Evolutionary conservation across 2,113 vertebrate species (phyloP).

Genomic region (Pteropus alecto): DNA sequence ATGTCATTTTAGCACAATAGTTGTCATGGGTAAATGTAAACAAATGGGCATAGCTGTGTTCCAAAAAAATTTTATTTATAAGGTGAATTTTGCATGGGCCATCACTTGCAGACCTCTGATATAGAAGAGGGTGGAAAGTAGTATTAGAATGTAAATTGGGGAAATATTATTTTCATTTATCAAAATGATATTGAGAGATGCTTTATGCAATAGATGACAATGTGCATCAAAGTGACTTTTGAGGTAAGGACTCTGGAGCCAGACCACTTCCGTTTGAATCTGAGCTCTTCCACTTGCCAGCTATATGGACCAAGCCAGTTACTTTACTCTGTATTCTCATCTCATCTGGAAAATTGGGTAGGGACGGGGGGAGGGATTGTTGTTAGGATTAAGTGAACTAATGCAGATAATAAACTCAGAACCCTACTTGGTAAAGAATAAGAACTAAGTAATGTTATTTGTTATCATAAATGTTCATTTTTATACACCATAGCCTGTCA

Average conservation of each 20-base stretch:
- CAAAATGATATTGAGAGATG: not conserved
- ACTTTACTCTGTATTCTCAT: not conserved
- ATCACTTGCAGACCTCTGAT: not conserved
- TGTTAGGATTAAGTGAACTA: not conserved
- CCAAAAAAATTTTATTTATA: not conserved
- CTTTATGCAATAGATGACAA: not conserved
- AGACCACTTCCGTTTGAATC: no score
- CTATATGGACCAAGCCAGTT: not conserved
- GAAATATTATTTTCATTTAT: not conserved
- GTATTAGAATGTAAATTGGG: not conserved
- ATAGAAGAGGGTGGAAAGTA: not conserved
- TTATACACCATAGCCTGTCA: not conserved
- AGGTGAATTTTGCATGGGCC: not conserved
- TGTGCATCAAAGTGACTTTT: not conserved
- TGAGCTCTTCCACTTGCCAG: not conserved
- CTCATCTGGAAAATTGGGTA: not conserved
- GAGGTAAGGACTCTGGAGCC: not conserved
- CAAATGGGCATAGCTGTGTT: not conserved
- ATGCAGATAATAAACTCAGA: not conserved
- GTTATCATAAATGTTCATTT: not conserved
- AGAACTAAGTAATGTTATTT: not conserved
- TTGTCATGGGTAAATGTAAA: not conserved
- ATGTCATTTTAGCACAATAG: not conserved
- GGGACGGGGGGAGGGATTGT: accelerated
- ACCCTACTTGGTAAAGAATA: not conserved